Conservation (phyloP, 2,113 vertebrate genomes). For the Psophia crepitans region DNA sequence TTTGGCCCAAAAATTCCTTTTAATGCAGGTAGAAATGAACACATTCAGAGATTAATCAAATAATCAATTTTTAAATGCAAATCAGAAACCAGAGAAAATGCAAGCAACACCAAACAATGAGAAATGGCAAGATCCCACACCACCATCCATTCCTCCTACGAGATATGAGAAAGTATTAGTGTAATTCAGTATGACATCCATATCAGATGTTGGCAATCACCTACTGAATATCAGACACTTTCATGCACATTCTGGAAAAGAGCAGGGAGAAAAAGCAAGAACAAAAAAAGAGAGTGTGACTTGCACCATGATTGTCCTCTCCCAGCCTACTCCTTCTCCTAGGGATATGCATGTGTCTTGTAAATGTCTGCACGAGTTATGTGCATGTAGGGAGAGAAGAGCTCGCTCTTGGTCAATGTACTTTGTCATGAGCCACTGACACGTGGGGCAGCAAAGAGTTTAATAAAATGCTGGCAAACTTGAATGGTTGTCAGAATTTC, state of each 20-base stretch:
- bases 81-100: conserved; percentile 31
- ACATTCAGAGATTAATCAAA: conserved; percentile 32
- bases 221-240: background rate
- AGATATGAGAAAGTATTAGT: conserved; percentile 41
- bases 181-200: conserved; percentile 40
- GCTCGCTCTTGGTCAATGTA: background rate
- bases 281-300: background rate
- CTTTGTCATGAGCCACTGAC: background rate
- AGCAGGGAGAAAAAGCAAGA: background rate
- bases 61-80: conserved; percentile 10
- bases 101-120: conserved; percentile 69
- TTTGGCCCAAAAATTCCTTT: conserved; percentile 46
- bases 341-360: background rate
- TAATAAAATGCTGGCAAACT: background rate
- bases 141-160: background rate
- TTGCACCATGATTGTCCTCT: background rate
- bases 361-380: background rate
- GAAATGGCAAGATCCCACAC: conserved; percentile 44
- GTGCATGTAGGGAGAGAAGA: background rate
- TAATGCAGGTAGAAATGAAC: conserved; percentile 24
- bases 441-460: background rate
- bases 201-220: conserved; percentile 71
- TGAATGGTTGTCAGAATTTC: background rate
- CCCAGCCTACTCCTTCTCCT: background rate
- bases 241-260: background rate